These are phyloP conservation scores for Nautilus pompilius DNA, from an alignment of 1,140 invertebrate species.

Conservation along the genomic window DNA sequence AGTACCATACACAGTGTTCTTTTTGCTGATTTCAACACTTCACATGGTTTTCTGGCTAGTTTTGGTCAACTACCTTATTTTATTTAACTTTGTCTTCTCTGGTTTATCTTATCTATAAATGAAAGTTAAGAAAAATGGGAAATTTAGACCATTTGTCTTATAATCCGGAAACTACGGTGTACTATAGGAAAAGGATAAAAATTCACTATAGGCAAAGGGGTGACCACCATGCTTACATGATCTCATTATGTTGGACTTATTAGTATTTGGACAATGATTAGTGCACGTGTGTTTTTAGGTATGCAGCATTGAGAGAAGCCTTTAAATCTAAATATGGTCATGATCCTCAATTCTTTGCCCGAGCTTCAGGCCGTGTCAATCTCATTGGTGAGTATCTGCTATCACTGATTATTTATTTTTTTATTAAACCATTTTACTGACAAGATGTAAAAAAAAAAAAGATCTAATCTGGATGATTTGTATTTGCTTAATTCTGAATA, in stretches of 20 bases:
- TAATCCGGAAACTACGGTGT: background rate
- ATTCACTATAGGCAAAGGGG: background rate
- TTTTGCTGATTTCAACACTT: no score
- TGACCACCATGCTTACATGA: background rate
- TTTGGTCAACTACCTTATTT: no score
- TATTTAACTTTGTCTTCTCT: no score
- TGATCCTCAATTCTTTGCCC: conserved; percentile 53
- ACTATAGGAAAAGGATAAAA: background rate
- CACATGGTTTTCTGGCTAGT: no score
- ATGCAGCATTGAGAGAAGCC: conserved; percentile 25
- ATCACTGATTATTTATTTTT: background rate
- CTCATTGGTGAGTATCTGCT: conserved; percentile 69
- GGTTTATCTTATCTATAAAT: no score
- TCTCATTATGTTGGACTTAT: background rate
- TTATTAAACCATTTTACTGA: background rate
- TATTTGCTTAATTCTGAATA: background rate
- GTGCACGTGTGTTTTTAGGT: conserved; percentile 29
- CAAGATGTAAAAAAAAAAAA: background rate
- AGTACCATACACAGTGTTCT: no score
- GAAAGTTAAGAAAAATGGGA: background rate
- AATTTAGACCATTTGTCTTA: background rate
- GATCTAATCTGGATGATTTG: background rate
- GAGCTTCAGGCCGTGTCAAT: conserved; percentile 80
- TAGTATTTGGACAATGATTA: background rate
- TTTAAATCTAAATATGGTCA: conserved; percentile 44